phyloP scores from a whole-genome alignment of 1,140 invertebrate genomes.

The Diachasmimorpha longicaudata region DNA sequence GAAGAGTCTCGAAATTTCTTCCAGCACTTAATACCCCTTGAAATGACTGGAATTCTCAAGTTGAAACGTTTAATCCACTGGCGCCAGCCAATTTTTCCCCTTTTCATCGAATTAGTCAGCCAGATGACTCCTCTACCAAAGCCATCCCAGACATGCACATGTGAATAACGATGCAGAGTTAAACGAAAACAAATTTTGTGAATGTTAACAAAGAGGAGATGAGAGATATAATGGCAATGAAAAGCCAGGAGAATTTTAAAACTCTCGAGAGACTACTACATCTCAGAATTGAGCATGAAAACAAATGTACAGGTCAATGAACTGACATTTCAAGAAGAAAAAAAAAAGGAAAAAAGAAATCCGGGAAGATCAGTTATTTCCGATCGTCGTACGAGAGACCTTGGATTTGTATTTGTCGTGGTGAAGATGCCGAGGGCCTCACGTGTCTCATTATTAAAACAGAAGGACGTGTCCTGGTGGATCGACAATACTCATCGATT shows the following conservation, averaged over 20 bases:
- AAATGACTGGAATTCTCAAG: background rate
- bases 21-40: too few species aligned
- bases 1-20: background rate
- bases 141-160: too few species aligned
- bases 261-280: background rate
- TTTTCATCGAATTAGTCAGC: background rate
- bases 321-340: background rate
- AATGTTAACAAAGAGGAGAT: too few species aligned
- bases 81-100: background rate
- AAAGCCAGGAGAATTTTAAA: too few species aligned
- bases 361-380: background rate
- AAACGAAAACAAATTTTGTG: too few species aligned
- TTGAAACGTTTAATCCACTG: background rate
- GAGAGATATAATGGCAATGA: background rate
- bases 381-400: background rate
- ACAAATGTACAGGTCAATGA: slow-evolving; percentile 12
- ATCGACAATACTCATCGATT: slow-evolving; percentile 12
- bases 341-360: too few species aligned
- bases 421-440: background rate
- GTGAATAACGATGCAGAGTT: too few species aligned
- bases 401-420: background rate
- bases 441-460: slow-evolving; percentile 22
- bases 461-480: background rate
- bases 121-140: background rate
- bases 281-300: background rate